These are phyloP conservation scores for rabbit (Oryctolagus cuniculus) DNA, from an alignment of 2,113 vertebrate species.

Conservation along the genomic window DNA sequence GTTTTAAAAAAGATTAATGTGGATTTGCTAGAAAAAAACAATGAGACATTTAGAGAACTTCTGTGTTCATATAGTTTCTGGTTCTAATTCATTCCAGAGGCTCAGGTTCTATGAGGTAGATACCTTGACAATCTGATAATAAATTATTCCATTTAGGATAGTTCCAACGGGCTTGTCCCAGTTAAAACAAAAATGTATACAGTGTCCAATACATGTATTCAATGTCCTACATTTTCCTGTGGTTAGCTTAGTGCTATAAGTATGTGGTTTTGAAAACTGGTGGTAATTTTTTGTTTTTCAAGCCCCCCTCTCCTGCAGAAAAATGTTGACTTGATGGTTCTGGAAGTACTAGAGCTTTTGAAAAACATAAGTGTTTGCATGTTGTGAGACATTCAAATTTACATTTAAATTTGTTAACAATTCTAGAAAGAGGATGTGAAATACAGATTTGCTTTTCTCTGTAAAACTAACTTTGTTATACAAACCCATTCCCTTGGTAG, in stretches of 20 bases:
- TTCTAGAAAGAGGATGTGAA: slow-evolving; percentile 26
- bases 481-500: not conserved
- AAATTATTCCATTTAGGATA: not conserved
- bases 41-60: slow-evolving; percentile 25
- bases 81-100: slow-evolving; percentile 33
- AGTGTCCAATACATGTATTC: not conserved
- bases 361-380: not conserved
- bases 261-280: slow-evolving; percentile 11
- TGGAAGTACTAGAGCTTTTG: not conserved
- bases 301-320: not conserved
- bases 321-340: not conserved
- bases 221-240: not conserved
- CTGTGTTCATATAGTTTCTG: not conserved
- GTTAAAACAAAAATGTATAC: not conserved
- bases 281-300: not conserved
- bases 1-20: slow-evolving; percentile 23
- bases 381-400: not conserved
- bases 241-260: not conserved
- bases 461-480: slow-evolving; percentile 12
- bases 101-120: not conserved
- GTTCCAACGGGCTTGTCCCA: slow-evolving; percentile 14
- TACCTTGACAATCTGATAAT: not conserved
- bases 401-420: slow-evolving; percentile 10
- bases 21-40: slow-evolving; percentile 17
- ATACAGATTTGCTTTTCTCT: not conserved